A percentile compares a stretch with the other conserved stretches of the same genome.
Conservation (phyloP, 2,888 invertebrate genomes). For the Physocephala rufipes region DNA sequence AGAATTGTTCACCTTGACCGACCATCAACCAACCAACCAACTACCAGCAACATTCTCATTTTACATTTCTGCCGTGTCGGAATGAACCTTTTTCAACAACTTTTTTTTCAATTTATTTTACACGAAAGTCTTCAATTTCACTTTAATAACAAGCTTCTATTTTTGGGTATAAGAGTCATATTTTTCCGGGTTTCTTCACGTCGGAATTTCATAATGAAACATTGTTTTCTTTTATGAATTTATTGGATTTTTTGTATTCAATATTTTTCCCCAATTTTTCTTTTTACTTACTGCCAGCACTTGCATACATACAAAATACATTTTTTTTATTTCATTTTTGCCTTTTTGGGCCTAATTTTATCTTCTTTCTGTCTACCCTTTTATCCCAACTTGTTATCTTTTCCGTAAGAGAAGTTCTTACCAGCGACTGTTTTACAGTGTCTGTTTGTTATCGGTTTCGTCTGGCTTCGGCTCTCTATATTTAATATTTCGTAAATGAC, state of each 20-base stretch:
- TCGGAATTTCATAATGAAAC: not conserved
- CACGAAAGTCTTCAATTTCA: not conserved
- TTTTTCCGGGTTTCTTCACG: constrained; percentile 3
- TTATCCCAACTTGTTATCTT: too few species aligned
- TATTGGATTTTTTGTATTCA: not conserved
- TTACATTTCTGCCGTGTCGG: not conserved
- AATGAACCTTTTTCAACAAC: not conserved
- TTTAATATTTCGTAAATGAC: too few species aligned
- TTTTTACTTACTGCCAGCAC: not conserved
- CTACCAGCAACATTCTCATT: not conserved
- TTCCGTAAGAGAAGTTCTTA: too few species aligned
- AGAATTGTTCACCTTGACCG: not conserved
- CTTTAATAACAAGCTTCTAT: not conserved
- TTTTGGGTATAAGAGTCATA: not conserved
- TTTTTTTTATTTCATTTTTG: not conserved
- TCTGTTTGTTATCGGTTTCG: too few species aligned
- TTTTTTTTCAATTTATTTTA: not conserved
- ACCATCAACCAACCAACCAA: not conserved
- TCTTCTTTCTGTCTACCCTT: too few species aligned
- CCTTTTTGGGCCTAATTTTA: too few species aligned
- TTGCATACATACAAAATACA: not conserved
- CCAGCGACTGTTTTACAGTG: too few species aligned
- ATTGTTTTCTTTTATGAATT: not conserved
- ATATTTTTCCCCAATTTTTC: not conserved
- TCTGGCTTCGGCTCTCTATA: too few species aligned